These are phyloP conservation scores for Macaca nemestrina DNA, from an alignment of 2,113 vertebrate genomes.

Conservation along the genomic window DNA sequence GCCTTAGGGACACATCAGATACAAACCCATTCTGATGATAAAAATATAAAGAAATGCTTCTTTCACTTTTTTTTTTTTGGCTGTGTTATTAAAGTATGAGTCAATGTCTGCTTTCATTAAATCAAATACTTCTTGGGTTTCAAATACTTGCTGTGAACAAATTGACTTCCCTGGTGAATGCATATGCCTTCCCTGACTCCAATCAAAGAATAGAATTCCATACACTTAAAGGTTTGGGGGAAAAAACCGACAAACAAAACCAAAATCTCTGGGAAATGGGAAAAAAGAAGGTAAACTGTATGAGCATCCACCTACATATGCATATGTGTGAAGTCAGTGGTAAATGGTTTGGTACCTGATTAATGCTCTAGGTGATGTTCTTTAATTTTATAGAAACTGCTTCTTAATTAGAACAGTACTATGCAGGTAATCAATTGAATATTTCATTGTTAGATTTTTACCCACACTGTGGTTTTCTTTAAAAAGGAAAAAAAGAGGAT, in stretches of 20 bases:
- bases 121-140: conserved; percentile 55
- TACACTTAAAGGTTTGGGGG: neutral
- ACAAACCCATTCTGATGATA: conserved; percentile 52
- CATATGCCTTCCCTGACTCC: conserved; percentile 27
- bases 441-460: neutral
- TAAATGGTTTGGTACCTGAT: neutral
- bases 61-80: neutral
- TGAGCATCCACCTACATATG: neutral
- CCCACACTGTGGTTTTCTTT: conserved; percentile 23
- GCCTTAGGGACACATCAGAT: conserved; percentile 41
- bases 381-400: conserved; percentile 9
- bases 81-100: conserved; percentile 53
- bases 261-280: neutral
- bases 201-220: conserved; percentile 40
- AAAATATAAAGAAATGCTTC: conserved; percentile 34
- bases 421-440: neutral
- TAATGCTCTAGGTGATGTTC: neutral
- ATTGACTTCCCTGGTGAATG: conserved; percentile 52
- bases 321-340: neutral
- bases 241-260: neutral
- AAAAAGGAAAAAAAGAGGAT: neutral
- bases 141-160: conserved; percentile 57
- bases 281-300: neutral
- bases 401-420: neutral
- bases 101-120: conserved; percentile 48